Conservation (phyloP, 2,797 vertebrate genomes). For the Apogon hyalosoma region DNA sequence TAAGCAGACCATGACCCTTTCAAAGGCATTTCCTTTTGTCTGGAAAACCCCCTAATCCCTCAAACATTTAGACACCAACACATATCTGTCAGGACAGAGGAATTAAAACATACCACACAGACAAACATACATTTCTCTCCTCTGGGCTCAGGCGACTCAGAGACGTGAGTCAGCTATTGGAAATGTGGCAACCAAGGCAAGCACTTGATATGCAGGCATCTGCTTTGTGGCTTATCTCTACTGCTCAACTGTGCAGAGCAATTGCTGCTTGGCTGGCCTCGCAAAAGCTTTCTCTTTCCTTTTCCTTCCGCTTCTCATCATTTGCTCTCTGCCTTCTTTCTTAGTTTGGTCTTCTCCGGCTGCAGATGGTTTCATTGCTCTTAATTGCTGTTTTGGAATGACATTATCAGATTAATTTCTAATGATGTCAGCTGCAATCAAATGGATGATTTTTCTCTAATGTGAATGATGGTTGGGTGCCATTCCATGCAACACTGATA, state of each 20-base stretch:
- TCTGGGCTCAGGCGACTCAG: constrained; percentile 53
- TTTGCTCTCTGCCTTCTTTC: constrained; percentile 39
- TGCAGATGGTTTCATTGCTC: constrained; percentile 48
- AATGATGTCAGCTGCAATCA: constrained; percentile 75
- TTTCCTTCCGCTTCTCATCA: constrained; percentile 31
- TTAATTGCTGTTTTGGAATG: constrained; percentile 74
- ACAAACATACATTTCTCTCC: constrained; percentile 36
- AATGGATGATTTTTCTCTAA: constrained; percentile 75
- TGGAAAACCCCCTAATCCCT: constrained; percentile 45
- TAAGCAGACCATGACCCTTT: constrained; percentile 60
- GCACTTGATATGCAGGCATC: constrained; percentile 81
- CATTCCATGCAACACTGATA: constrained; percentile 33
- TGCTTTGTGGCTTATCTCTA: constrained; percentile 83
- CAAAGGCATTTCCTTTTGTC: constrained; percentile 60
- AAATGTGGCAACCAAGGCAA: constrained; percentile 76
- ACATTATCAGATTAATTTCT: constrained; percentile 65
- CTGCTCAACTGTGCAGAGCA: constrained; percentile 81
- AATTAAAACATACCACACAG: constrained; percentile 26
- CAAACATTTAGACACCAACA: constrained; percentile 23
- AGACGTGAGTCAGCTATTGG: constrained; percentile 75
- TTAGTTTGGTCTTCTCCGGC: constrained; percentile 19
- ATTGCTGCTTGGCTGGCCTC: constrained; percentile 80
- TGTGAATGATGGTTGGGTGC: constrained; percentile 60
- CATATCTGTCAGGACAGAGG: constrained; percentile 17
- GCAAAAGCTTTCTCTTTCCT: constrained; percentile 47